Evolutionary conservation across 2,888 invertebrate species (phyloP), one percentile per base, ranked within the genome.

Genomic region (Drosophila rellima): DNA sequence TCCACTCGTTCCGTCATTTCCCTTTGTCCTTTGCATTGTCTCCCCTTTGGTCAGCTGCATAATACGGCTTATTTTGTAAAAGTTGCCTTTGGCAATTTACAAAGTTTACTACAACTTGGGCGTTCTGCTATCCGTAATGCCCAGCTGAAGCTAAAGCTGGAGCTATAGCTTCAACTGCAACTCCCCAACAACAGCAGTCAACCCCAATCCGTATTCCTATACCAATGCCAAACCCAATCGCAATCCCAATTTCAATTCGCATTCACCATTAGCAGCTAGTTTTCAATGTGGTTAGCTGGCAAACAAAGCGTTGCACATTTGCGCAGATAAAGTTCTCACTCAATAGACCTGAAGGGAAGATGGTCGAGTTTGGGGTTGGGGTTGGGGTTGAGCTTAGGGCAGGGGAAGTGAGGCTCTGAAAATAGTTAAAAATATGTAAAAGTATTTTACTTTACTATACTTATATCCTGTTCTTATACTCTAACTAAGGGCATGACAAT

Each of bases 251-350:
- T 65, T 68, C 69, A 82, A 82, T 74, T 67, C 82, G 69, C 82
- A 84, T 84, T 88, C 74, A 81, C 88, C 85, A 85, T 85, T 85
- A 89, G 85, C 89, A 85, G 85, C 89, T 87, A 89, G 82, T 85
- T 85, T 85, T 89, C 89, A 89, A 87, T 85, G 85, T 69, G 89
- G 85, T 85, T 85, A 89, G 85, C 80, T 80, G 69, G 89, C 82
- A 85, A 89, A 85, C 89, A 85, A 85, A 85, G 89, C 88, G 82
- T 83, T 89, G 80, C 80, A 89, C 85, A 87, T 89, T 85, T 82
- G 79, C 72, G 75, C 88, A 85, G 89, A 88, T 87, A 85, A 85
- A 85, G 85, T 83, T 83, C 82, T 62, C 66, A 71, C 88, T 82
- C 88, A 79, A 85, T 87, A 73, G 67, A 62, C 40, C 37, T 37